A percentile compares a stretch with the other conserved stretches of the same genome.
phyloP scores from a whole-genome alignment of 2,113 vertebrate species.

The Epinephelus moara region DNA sequence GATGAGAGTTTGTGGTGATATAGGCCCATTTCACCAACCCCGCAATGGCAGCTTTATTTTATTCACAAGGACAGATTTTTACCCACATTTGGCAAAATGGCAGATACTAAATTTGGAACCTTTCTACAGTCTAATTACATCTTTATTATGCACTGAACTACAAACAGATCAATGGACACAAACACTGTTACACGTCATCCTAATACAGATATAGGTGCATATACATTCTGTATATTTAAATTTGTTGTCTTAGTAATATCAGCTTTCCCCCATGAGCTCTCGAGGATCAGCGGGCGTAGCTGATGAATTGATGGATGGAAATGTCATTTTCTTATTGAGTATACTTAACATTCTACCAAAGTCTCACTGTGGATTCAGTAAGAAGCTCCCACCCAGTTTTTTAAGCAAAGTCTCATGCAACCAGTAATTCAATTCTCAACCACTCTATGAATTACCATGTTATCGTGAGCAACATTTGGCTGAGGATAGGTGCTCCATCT shows the following conservation, averaged over 20 bases:
- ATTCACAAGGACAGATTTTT: no score
- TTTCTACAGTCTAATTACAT: no score
- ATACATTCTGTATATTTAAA: not conserved
- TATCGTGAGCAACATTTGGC: conserved; percentile 46
- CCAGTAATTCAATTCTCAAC: conserved; percentile 34
- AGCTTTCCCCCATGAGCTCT: not conserved
- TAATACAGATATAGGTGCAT: not conserved
- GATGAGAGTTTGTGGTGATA: no score
- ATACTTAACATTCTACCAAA: not conserved
- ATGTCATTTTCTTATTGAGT: conserved; percentile 6
- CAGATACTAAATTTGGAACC: no score
- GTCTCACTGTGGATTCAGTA: conserved; percentile 6
- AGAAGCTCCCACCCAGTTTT: conserved; percentile 19
- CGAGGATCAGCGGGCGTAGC: not conserved
- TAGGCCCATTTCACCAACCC: no score
- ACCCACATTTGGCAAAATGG: no score
- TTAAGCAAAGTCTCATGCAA: conserved; percentile 34
- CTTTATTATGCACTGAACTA: no score
- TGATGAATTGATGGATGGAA: not conserved
- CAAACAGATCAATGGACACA: not conserved
- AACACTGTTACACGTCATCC: no score
- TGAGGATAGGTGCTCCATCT: conserved; percentile 44
- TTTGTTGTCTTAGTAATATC: not conserved
- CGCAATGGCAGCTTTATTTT: no score
- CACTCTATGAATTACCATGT: conserved; percentile 30